These are phyloP conservation scores for Passer domesticus DNA, from an alignment of 2,113 vertebrate species.

Conservation along the genomic window DNA sequence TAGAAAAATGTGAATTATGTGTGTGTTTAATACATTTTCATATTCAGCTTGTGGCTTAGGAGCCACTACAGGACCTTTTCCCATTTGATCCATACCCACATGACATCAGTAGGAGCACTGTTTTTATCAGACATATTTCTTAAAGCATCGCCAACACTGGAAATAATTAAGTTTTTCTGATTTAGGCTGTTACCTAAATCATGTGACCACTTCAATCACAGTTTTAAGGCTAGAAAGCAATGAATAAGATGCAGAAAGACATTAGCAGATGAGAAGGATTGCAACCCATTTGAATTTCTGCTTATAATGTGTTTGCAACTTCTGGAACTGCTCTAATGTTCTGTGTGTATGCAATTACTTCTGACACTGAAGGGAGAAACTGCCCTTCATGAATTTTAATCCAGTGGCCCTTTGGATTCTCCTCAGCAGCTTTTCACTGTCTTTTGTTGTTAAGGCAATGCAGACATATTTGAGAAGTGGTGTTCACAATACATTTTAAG, in stretches of 20 bases:
- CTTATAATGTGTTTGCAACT: conserved; percentile 9
- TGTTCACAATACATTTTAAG: conserved; percentile 32
- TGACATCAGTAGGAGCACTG: neutral
- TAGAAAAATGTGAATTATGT: neutral
- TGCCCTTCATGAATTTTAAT: conserved; percentile 48
- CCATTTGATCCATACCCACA: neutral
- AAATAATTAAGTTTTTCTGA: neutral
- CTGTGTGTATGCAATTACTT: neutral
- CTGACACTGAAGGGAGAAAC: conserved; percentile 6
- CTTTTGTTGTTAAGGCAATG: conserved; percentile 11
- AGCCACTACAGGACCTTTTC: neutral
- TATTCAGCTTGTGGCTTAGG: neutral
- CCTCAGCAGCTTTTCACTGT: conserved; percentile 17
- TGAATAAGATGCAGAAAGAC: neutral
- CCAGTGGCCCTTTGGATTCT: conserved; percentile 15
- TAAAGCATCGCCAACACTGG: neutral
- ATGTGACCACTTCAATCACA: neutral
- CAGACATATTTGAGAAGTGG: neutral
- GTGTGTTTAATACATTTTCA: neutral
- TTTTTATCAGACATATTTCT: neutral
- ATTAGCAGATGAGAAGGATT: neutral
- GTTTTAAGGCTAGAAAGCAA: neutral
- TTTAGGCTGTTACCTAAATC: neutral
- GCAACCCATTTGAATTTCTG: neutral
- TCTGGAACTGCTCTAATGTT: conserved; percentile 1